phyloP scores from a whole-genome alignment of 2,797 vertebrate genomes.

The Alauda arvensis region DNA sequence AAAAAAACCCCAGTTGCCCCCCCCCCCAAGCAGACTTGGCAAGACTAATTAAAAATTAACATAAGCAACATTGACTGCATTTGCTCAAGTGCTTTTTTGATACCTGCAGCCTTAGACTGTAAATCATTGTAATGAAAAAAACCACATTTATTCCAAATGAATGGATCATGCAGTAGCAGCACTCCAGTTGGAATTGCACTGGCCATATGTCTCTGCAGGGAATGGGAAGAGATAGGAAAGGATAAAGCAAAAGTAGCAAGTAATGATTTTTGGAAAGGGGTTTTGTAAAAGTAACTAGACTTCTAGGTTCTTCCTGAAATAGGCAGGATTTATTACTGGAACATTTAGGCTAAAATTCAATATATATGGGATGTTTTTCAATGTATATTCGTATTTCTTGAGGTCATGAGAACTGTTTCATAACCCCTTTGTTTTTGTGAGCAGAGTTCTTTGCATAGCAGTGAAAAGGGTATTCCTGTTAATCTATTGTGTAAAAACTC shows the following conservation, averaged over 20 bases:
- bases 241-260: conserved; percentile 10
- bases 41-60: not conserved
- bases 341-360: conserved; percentile 48
- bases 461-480: conserved; percentile 55
- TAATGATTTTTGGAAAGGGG: not conserved
- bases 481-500: conserved; percentile 56
- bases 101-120: conserved; percentile 47
- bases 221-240: conserved; percentile 11
- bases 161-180: not conserved
- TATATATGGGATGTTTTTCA: conserved; percentile 55
- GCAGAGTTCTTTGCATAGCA: conserved; percentile 54
- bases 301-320: conserved; percentile 52
- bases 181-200: not conserved
- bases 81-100: conserved; percentile 49
- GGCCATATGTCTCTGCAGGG: not conserved
- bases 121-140: not conserved
- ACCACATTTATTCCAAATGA: not conserved
- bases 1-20: not conserved
- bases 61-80: not conserved
- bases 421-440: conserved; percentile 58
- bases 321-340: conserved; percentile 51
- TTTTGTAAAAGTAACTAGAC: conserved; percentile 23
- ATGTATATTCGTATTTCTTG: conserved; percentile 59
- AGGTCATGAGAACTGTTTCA: conserved; percentile 50
- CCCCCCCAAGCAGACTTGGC: not conserved